Evolutionary conservation across 2,797 vertebrate genomes (phyloP).

Genomic region (Fratercula arctica): DNA sequence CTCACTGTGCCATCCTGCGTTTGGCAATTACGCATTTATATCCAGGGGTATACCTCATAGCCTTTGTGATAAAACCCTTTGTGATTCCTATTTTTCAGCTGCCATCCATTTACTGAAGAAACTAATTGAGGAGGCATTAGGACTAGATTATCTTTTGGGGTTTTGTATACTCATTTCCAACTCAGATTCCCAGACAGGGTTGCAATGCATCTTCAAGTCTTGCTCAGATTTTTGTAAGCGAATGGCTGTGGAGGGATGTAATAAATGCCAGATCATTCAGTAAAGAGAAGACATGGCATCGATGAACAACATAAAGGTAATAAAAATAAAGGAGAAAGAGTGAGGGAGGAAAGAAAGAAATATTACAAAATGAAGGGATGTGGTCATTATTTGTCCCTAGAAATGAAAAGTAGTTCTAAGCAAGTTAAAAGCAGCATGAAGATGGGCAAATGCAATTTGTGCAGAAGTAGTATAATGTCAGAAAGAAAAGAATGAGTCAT

Average conservation of each 20-base stretch:
- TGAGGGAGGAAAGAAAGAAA: not conserved
- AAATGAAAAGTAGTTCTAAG: not conserved
- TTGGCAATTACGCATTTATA: not conserved
- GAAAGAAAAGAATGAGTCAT: not conserved
- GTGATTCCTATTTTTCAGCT: not conserved
- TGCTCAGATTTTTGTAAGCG: not conserved
- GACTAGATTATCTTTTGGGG: not conserved
- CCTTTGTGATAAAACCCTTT: not conserved
- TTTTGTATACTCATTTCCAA: not conserved
- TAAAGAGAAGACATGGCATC: not conserved
- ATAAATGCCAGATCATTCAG: not conserved
- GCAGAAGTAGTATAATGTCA: not conserved
- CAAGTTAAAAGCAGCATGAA: not conserved
- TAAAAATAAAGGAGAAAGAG: not conserved
- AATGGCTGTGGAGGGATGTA: accelerated
- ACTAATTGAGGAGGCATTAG: not conserved
- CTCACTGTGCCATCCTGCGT: not conserved
- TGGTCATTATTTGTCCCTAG: not conserved
- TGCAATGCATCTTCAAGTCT: not conserved
- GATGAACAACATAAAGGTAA: not conserved
- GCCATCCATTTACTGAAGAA: not conserved
- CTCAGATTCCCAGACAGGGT: not conserved
- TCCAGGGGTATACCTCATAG: accelerated
- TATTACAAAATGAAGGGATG: not conserved
- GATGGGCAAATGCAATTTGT: not conserved